A percentile compares a stretch with the other conserved stretches of the same genome.
Conservation (phyloP, 2,113 vertebrate species). For the Salvelinus fontinalis region DNA sequence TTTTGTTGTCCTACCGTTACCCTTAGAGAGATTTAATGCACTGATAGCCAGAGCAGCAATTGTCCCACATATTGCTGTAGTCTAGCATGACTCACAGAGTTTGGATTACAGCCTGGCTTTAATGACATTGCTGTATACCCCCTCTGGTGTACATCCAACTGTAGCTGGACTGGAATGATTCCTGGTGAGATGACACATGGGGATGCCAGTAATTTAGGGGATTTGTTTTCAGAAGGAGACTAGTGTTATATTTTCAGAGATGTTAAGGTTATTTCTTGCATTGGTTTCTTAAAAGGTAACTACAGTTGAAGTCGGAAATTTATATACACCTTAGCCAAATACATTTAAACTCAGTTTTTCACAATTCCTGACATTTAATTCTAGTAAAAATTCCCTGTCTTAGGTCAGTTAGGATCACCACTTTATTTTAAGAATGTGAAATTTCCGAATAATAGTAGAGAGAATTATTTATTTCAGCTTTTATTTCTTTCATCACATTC, state of each 20-base stretch:
- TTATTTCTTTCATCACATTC: too few species aligned
- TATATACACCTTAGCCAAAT: too few species aligned
- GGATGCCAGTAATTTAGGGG: neutral
- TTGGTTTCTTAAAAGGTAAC: neutral
- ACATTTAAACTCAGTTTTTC: too few species aligned
- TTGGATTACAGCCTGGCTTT: conserved; percentile 24
- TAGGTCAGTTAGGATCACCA: too few species aligned
- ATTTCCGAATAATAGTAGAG: too few species aligned
- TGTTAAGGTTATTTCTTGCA: neutral
- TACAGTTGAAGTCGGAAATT: neutral
- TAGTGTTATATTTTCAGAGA: neutral
- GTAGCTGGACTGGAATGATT: neutral
- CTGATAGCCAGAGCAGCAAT: neutral
- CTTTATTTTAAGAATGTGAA: too few species aligned
- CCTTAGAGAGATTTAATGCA: neutral
- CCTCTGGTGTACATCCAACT: neutral
- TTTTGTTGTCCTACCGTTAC: conserved; percentile 39
- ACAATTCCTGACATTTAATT: too few species aligned
- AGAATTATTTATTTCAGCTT: too few species aligned
- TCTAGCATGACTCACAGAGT: conserved; percentile 52
- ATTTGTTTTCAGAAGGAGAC: neutral
- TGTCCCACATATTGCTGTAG: conserved; percentile 17
- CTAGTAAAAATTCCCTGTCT: too few species aligned
- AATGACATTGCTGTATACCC: conserved; percentile 41
- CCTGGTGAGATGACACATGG: neutral